Evolutionary conservation across 2,888 invertebrate genomes (phyloP), one percentile per base, ranked within the genome.

Genomic region (Ophion costatus): DNA sequence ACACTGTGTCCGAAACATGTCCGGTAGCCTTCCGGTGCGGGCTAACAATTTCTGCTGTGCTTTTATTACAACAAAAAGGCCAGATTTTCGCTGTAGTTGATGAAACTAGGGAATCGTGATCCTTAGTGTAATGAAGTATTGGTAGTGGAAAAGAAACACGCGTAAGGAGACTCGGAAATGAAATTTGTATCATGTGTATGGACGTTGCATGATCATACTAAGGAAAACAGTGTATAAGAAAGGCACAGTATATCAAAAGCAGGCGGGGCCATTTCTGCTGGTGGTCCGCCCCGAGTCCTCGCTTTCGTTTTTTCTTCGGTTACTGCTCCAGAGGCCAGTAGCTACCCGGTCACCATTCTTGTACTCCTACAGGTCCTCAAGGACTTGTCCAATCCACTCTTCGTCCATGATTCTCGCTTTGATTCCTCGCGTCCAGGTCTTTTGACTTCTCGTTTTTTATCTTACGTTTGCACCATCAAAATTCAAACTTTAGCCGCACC

Each of bases 201-300:
- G 51, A 45, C 59, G 33, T 73, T 64, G 20, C 74, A 51, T 56
- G 63, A 74, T 59, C 29, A 38, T 22, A 63, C 24, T 33, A 59
- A 84, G 63, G 38, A 38, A 57, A 80, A 22, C 66, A 33, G 66
- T 29, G 56, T 67, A 77, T 20, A 56, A 69, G 67, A 64, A 56
- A 70, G 64, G 51, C 59, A 67, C 69, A 74, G 71, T 80, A 85
- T 81, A 83, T 81, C 81, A 80, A 86, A 87, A 91, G 87, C 92
- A 91, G 92, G 93, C 92, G 92, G 93, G 90, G 92, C 91, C 88
- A 89, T 83, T 83, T 81, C 86, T 87, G 88, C 88, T 87, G 91
- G 91, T 92, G 92, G 91, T 91, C 92, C 90, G 91, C 90, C 92
- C 91, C 85, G 87, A 87, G 78, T 67, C 71, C 83, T 82, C 45